Conservation (phyloP, 2,113 vertebrate species). For the Psettodes erumei region DNA sequence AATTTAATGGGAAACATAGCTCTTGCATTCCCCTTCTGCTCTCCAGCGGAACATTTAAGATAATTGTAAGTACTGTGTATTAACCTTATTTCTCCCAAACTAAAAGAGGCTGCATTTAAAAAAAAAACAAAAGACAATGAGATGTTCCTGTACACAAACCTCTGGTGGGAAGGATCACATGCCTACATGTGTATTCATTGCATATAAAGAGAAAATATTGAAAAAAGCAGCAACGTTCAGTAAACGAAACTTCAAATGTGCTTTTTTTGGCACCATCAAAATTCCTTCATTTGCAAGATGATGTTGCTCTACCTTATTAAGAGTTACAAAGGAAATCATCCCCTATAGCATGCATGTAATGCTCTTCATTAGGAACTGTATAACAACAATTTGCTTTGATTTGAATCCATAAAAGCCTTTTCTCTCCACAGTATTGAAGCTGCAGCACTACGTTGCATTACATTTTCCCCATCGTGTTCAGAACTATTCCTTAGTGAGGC, state of each 20-base stretch:
- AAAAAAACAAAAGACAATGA: no score
- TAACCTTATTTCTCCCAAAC: neutral
- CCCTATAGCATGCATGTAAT: neutral
- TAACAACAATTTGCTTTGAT: conserved; percentile 39
- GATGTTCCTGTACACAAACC: neutral
- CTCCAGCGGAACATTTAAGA: no score
- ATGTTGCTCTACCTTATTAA: neutral
- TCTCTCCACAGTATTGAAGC: conserved; percentile 8
- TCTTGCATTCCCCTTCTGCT: no score
- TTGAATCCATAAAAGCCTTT: conserved; percentile 36
- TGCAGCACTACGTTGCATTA: conserved; percentile 11
- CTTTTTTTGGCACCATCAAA: neutral
- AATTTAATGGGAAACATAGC: no score
- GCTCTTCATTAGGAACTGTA: neutral
- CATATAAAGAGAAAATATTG: no score
- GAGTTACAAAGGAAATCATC: neutral
- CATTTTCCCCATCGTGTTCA: conserved; percentile 34
- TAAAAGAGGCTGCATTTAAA: neutral
- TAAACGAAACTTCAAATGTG: neutral
- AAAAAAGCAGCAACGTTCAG: no score
- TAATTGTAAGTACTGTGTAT: neutral
- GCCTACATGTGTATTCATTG: neutral
- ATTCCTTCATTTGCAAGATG: neutral
- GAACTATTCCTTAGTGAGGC: conserved; percentile 39
- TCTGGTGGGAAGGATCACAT: neutral